A percentile compares a stretch with the other conserved stretches of the same genome.
Evolutionary conservation across 2,797 vertebrate species (phyloP).

Genomic region (Crossoptilon crossoptilon): DNA sequence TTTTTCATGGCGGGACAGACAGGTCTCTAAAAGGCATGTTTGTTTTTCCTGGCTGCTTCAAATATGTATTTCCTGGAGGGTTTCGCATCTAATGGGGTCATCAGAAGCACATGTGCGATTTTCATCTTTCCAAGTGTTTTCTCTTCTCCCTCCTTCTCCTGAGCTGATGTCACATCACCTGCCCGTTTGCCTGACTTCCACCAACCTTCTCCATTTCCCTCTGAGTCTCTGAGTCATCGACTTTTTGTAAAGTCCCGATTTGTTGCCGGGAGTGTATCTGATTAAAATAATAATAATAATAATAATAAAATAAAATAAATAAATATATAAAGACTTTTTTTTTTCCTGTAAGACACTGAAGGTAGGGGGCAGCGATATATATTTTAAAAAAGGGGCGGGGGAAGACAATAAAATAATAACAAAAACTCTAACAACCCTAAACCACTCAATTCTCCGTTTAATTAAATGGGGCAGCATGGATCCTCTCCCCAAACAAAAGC

Average conservation of each 20-base stretch:
- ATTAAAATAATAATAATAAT: no score
- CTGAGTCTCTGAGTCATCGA: no score
- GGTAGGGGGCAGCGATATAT: background rate
- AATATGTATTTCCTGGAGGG: constrained; percentile 72
- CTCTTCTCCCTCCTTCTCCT: background rate
- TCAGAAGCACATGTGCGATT: constrained; percentile 66
- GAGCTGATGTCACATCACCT: constrained; percentile 1
- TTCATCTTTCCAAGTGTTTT: constrained; percentile 46
- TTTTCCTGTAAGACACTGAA: background rate
- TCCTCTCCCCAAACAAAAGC: background rate
- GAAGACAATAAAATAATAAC: background rate
- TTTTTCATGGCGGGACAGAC: constrained; percentile 64
- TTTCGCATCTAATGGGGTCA: constrained; percentile 55
- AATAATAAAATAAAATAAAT: no score
- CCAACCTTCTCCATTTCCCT: background rate
- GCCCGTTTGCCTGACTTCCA: background rate
- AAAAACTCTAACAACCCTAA: background rate
- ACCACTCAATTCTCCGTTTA: accelerated
- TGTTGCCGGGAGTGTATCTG: background rate
- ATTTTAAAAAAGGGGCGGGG: background rate
- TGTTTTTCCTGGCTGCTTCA: constrained; percentile 69
- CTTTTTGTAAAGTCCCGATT: background rate
- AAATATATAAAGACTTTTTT: no score
- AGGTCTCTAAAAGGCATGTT: constrained; percentile 63
- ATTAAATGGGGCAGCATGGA: background rate